Conservation (phyloP, 1,140 invertebrate genomes). For the Lepidurus couesii region DNA sequence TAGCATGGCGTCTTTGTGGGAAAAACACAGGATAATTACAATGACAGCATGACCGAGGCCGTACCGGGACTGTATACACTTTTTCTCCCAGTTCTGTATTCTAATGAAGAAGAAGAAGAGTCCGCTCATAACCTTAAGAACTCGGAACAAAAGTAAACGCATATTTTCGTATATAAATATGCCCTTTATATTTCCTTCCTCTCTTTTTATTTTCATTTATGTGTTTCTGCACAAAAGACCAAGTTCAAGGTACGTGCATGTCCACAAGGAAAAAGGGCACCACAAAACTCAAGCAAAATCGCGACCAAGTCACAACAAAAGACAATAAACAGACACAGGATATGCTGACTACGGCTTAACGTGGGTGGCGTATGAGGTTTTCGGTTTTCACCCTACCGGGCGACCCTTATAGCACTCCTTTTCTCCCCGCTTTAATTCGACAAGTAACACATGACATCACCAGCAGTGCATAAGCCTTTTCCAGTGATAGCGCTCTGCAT, state of each 20-base stretch:
- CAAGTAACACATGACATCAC: not conserved
- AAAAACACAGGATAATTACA: conserved; percentile 9
- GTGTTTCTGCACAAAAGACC: not conserved
- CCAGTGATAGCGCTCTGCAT: not conserved
- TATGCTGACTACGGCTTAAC: not conserved
- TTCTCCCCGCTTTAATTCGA: not conserved
- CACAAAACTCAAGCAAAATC: not conserved
- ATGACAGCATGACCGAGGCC: not conserved
- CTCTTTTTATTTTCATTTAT: not conserved
- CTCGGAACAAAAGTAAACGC: too few species aligned
- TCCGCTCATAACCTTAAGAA: too few species aligned
- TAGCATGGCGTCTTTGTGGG: conserved; percentile 4
- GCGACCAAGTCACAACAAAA: not conserved
- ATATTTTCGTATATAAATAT: not conserved
- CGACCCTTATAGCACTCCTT: not conserved
- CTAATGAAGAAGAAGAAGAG: too few species aligned
- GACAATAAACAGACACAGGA: not conserved
- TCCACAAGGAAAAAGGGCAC: not conserved
- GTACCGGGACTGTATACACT: not conserved
- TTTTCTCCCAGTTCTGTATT: not conserved
- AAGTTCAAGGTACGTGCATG: too few species aligned
- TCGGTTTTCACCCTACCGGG: not conserved
- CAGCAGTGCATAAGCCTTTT: not conserved
- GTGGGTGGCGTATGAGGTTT: not conserved
- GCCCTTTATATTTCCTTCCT: not conserved